Evolutionary conservation across 2,797 vertebrate genomes (phyloP), one percentile per base, ranked within the genome.

Genomic region (Arnoldichthys spilopterus): DNA sequence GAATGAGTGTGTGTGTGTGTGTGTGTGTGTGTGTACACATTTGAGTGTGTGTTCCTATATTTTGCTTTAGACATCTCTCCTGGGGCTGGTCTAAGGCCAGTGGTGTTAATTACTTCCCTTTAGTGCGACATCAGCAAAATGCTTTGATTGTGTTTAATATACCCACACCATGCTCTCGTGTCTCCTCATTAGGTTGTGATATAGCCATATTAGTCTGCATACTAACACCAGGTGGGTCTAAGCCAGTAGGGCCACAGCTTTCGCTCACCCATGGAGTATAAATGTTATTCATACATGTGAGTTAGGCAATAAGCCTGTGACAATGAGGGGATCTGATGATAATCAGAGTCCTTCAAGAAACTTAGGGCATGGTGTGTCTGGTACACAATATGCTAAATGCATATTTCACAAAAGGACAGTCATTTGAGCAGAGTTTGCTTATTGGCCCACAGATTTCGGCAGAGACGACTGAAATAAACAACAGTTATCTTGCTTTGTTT

Each of bases 31-130:
- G 32, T n/a, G 51, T 56, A 22, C 26, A 70, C 49, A n/a, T 66
- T 53, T 53, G 70, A 32, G 59, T 63, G 67, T 66, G 34, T 15
- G 43, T 59, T 61, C 15, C 34, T 80, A 82, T 71, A 88, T 76
- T 90, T 90, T 88, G 87, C 85, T 78, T 84, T 79, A 83, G 83
- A 84, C 84, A 71, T n/a, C 84, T 83, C 83, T 83, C 74, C 4
- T 59, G 88, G 90, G 91, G 89, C 76, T 74, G 84, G 71, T 89
- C 80, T 81, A 89, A 92, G 90, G 91, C 89, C 90, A 90, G 88
- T 84, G 87, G 89, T 93, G 90, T 91, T 94, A 93, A 94, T 94
- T 93, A 93, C 89, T 91, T 89, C 81, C 86, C 88, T 88, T 87
- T 90, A 91, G 86, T 85, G 89, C 90, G 0, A 82, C 88, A 86